Evolutionary conservation across 2,888 invertebrate genomes (phyloP).

Genomic region (Epirrita christyi): DNA sequence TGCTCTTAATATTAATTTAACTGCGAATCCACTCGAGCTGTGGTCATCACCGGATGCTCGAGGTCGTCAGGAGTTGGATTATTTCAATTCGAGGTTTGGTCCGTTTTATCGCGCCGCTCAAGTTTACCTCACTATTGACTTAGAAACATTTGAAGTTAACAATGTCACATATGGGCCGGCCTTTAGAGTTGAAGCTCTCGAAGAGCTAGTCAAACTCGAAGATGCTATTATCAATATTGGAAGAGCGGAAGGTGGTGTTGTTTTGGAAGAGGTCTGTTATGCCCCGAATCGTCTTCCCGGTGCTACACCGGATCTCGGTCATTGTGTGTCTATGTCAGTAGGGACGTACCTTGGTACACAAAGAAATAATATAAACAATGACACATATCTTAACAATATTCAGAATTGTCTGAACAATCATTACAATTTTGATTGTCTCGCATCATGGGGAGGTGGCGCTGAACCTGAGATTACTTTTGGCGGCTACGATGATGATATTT

Average conservation of each 20-base stretch:
- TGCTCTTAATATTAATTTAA: constrained; percentile 87
- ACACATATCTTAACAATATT: constrained; percentile 67
- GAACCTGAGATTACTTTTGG: constrained; percentile 94
- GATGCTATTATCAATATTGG: constrained; percentile 86
- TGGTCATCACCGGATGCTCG: constrained; percentile 95
- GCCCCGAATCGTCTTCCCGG: constrained; percentile 91
- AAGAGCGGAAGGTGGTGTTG: constrained; percentile 77
- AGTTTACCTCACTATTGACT: constrained; percentile 89
- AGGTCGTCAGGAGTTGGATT: constrained; percentile 93
- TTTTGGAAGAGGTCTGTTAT: constrained; percentile 88
- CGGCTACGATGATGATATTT: constrained; percentile 84
- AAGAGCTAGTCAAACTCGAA: constrained; percentile 89
- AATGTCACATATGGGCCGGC: constrained; percentile 90
- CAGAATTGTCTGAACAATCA: constrained; percentile 73
- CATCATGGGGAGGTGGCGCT: constrained; percentile 94
- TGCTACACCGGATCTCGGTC: constrained; percentile 74
- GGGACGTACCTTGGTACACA: constrained; percentile 86
- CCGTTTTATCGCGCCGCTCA: constrained; percentile 96
- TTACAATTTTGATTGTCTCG: constrained; percentile 86
- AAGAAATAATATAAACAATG: constrained; percentile 74
- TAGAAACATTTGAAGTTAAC: constrained; percentile 65
- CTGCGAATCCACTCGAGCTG: constrained; percentile 95
- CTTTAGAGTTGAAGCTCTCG: constrained; percentile 90
- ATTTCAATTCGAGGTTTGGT: constrained; percentile 93
- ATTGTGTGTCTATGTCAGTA: constrained; percentile 89